Evolutionary conservation across 2,113 vertebrate genomes (phyloP), one percentile per base, ranked within the genome.

Genomic region (Pantherophis guttatus): DNA sequence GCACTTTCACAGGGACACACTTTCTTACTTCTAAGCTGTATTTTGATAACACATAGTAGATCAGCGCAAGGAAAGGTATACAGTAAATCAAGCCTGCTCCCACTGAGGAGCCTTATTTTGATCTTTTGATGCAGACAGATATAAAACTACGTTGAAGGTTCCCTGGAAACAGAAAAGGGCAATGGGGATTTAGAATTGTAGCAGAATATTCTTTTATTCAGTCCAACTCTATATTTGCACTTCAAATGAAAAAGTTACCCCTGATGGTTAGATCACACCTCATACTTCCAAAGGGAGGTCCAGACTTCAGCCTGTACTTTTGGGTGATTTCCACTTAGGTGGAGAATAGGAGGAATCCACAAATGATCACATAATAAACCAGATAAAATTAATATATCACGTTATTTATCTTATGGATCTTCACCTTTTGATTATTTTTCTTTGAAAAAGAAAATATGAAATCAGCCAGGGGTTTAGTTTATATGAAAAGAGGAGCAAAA

Each of bases 291-390:
- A 88, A 81, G 15, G 50, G 55, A 75, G 21, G 24, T 23, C 10
- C 19, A 57, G 1, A 17, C 26, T 50, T 92, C 9, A 19, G 10
- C 29, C 26, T 52, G 54, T 58, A n/a, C 44, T 90, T 93, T 90
- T 90, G 53, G 88, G 87, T 93, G 44, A 58, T 93, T 93, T 93
- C 54, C 70, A 86, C 29, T 39, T 50, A 86, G 15, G 15, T 87
- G 7, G 91, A 65, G 19, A 11, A 5, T 9, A 24, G 21, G n/a
- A 65, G 13, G 53, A 54, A 57, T 92, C 85, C 87, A 65, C 52
- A 53, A 87, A 92, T 65, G 19, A 87, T 88, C 50, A 88, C 19
- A 88, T 92, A 88, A 87, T 26, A 48, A 54, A 15, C 24, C 54
- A 48, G 33, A 44, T 57, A n/a, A 92, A 62, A 87, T 52, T 65